These are phyloP conservation scores for Ochlodes sylvanus DNA, from an alignment of 2,888 invertebrate genomes.

Conservation along the genomic window DNA sequence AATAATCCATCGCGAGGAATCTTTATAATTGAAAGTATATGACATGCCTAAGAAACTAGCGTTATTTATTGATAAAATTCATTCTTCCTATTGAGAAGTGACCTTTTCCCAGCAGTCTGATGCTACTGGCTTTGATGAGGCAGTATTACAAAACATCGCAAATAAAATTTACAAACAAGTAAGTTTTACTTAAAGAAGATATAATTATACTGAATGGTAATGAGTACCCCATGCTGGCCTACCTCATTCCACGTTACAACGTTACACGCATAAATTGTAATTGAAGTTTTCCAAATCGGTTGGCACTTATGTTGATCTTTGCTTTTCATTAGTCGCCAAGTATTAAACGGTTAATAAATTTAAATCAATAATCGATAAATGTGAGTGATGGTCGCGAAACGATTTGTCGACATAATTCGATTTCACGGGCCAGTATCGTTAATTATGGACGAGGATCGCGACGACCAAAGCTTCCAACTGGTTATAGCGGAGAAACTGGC, in stretches of 20 bases:
- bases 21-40: no score
- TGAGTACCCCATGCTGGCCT: slow-evolving; percentile 28
- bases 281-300: slow-evolving; percentile 37
- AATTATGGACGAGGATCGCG: slow-evolving; percentile 77
- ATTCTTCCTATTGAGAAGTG: not conserved
- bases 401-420: slow-evolving; percentile 75
- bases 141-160: not conserved
- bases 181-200: slow-evolving; percentile 10
- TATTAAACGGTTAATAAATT: slow-evolving; percentile 47
- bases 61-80: not conserved
- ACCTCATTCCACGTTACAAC: slow-evolving; percentile 17
- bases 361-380: slow-evolving; percentile 51
- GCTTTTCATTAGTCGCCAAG: slow-evolving; percentile 38
- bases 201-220: slow-evolving; percentile 15
- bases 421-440: slow-evolving; percentile 74
- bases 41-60: no score
- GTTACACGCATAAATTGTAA: slow-evolving; percentile 30
- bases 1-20: no score
- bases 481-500: slow-evolving; percentile 73
- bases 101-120: no score
- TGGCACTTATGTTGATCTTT: slow-evolving; percentile 36
- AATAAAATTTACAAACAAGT: no score
- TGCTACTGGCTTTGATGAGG: no score
- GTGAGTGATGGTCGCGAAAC: slow-evolving; percentile 63
- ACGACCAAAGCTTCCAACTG: slow-evolving; percentile 61